Conservation (phyloP, 2,888 invertebrate species). For the Caenorhabditis wallacei region DNA sequence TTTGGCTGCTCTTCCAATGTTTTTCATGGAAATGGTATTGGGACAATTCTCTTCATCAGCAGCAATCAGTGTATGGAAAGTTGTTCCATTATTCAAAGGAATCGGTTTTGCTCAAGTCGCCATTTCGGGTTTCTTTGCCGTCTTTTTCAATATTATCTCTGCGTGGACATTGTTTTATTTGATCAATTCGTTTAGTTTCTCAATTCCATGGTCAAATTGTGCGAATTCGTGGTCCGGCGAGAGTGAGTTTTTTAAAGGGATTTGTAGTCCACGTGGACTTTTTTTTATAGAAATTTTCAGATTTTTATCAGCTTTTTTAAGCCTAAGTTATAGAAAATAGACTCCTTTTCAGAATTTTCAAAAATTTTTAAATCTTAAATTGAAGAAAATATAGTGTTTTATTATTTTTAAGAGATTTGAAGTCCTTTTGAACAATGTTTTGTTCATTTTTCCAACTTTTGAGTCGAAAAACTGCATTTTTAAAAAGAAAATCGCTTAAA, state of each 20-base stretch:
- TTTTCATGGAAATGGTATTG: slow-evolving; percentile 90
- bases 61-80: slow-evolving; percentile 91
- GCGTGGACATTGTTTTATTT: slow-evolving; percentile 86
- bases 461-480: too few relatives aligned
- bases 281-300: slow-evolving; percentile 17
- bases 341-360: too few relatives aligned
- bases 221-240: slow-evolving; percentile 91
- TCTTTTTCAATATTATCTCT: slow-evolving; percentile 86
- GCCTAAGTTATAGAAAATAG: too few relatives aligned
- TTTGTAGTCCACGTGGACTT: too few relatives aligned
- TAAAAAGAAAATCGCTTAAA: too few relatives aligned
- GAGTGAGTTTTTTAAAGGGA: slow-evolving; percentile 67
- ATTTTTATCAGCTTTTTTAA: too few relatives aligned
- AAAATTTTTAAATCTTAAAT: too few relatives aligned
- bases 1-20: slow-evolving; percentile 89
- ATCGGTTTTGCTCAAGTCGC: slow-evolving; percentile 86
- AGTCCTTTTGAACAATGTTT: too few relatives aligned
- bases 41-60: slow-evolving; percentile 88
- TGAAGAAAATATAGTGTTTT: too few relatives aligned
- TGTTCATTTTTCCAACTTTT: too few relatives aligned
- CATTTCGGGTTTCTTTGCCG: slow-evolving; percentile 85
- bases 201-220: slow-evolving; percentile 94
- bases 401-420: too few relatives aligned
- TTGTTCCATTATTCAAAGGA: slow-evolving; percentile 89
- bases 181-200: slow-evolving; percentile 89